Evolutionary conservation across 1,140 invertebrate genomes (phyloP), one percentile per base, ranked within the genome.

Genomic region (Neodiprion virginianus): DNA sequence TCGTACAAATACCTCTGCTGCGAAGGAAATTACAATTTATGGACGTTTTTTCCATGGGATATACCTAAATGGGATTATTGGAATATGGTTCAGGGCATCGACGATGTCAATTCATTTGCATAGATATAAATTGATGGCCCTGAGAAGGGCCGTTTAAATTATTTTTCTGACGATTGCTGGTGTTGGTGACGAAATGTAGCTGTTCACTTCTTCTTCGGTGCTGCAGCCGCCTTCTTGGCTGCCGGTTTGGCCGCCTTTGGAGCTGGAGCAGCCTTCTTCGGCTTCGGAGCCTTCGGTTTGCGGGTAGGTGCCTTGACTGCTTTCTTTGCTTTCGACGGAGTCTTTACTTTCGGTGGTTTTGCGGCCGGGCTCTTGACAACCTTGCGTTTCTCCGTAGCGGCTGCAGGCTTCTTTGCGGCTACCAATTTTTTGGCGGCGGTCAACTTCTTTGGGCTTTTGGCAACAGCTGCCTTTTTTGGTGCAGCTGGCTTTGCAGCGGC

Each of bases 381-480:
- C 17, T 78, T 76, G 4, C 53, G 53, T 61, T 61, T 61, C 8
- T 61, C 53, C 53, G 53, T 17, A n/a, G 76, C 74, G 4, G 74
- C 76, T 10, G 79, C 72, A 14, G 91, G 77, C 80, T 91, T 91
- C 86, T 91, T 91, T 5, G 90, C 91, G 49, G 53, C 67, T 23
- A 69, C 72, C 17, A 76, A 73, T 67, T 81, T 77, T 65, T 74
- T 71, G 0, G 74, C 74, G 21, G 21, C 67, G 67, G 21, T 23
- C 90, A 91, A 69, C 61, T 76, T 78, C 67, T 78, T 82, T 11
- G 80, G 80, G 17, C 40, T 69, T 21, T 69, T 69, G 28, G 82
- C 84, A 69, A 47, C 67, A 17, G 40, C 67, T 14, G 61, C 17
- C 72, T 85, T 85, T 72, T 86, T 87, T 14, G 80, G 75, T 47